These are phyloP conservation scores for Gopherus evgoodei DNA, from an alignment of 2,113 vertebrate genomes.

Conservation along the genomic window DNA sequence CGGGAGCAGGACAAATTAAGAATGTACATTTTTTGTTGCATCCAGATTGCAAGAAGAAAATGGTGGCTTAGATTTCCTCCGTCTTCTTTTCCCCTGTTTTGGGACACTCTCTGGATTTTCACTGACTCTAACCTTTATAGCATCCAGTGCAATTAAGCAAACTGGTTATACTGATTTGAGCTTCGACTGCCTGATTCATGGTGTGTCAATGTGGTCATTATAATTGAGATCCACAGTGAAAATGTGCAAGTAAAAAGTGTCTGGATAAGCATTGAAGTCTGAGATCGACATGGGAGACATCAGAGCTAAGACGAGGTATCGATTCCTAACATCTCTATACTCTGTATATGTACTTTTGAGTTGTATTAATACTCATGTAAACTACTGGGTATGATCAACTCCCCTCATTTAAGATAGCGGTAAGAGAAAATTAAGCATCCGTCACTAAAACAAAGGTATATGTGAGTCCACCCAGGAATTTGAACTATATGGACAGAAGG, in stretches of 20 bases:
- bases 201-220: constrained; percentile 43
- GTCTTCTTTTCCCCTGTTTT: background rate
- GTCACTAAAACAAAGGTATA: background rate
- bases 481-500: background rate
- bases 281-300: constrained; percentile 11
- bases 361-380: background rate
- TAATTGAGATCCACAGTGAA: constrained; percentile 61
- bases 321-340: background rate
- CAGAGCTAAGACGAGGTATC: background rate
- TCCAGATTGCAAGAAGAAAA: background rate
- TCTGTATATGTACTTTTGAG: background rate
- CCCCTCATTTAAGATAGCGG: background rate
- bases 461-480: background rate
- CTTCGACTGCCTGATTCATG: constrained; percentile 42
- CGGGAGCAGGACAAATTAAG: background rate
- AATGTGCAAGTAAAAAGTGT: constrained; percentile 55
- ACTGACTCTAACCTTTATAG: background rate
- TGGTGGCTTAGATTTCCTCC: background rate
- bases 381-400: background rate
- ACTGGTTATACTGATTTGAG: constrained; percentile 42
- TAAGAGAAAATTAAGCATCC: background rate
- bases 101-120: constrained; percentile 37
- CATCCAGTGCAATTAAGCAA: constrained; percentile 6
- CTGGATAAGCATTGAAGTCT: constrained; percentile 2
- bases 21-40: background rate